Evolutionary conservation across 2,113 vertebrate species (phyloP).

Genomic region (Plecotus auritus): DNA sequence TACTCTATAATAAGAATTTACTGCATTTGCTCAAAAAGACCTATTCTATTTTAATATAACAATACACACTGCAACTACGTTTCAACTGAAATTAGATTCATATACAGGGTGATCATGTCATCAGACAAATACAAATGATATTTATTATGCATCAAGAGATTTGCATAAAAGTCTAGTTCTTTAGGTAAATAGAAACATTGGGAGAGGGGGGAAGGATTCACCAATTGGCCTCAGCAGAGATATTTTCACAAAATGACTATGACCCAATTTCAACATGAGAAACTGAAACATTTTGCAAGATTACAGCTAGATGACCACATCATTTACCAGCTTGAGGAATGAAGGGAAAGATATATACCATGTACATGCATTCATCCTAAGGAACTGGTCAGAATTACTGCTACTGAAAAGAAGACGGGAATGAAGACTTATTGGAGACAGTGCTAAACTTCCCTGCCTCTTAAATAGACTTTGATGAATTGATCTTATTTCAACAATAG

Average conservation of each 20-base stretch:
- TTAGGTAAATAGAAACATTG: conserved; percentile 2
- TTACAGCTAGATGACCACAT: not conserved
- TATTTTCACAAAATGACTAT: not conserved
- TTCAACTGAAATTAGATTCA: not conserved
- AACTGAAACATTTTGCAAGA: not conserved
- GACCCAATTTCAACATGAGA: not conserved
- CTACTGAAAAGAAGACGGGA: conserved; percentile 31
- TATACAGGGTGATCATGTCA: not conserved
- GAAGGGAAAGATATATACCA: not conserved
- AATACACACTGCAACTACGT: not conserved
- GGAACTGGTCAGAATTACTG: conserved; percentile 10
- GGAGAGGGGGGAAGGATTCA: not conserved
- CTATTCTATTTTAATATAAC: not conserved
- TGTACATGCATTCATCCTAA: not conserved
- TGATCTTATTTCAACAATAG: conserved; percentile 64
- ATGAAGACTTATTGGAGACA: conserved; percentile 32
- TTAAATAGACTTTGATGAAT: conserved; percentile 60
- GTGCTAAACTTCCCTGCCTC: conserved; percentile 12
- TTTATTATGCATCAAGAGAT: not conserved
- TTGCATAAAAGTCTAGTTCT: conserved; percentile 12
- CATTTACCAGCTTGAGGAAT: conserved; percentile 22
- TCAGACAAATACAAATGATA: not conserved
- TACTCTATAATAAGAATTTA: not conserved
- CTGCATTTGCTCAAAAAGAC: not conserved
- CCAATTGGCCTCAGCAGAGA: not conserved